A percentile compares a stretch with the other conserved stretches of the same genome.
These are phyloP conservation scores for Leptinotarsa undecemlineata DNA, from an alignment of 1,140 invertebrate genomes.

Conservation along the genomic window DNA sequence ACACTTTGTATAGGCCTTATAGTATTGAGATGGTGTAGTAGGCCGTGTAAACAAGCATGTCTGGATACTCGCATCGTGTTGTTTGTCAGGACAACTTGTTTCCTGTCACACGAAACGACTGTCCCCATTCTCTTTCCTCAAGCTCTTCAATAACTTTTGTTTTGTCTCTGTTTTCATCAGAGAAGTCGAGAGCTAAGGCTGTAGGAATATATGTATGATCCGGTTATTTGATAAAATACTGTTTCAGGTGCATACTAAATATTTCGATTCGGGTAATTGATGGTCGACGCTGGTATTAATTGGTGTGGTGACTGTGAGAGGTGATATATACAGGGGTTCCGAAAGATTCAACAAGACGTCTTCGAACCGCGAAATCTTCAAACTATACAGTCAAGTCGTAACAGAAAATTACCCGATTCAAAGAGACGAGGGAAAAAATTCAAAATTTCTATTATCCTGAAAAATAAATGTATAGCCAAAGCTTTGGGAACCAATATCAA, in stretches of 20 bases:
- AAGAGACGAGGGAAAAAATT: no score
- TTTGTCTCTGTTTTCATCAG: slow-evolving; percentile 16
- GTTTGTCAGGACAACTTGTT: slow-evolving; percentile 47
- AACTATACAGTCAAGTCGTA: no score
- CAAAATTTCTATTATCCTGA: no score
- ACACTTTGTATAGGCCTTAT: neutral
- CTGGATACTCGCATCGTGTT: slow-evolving; percentile 43
- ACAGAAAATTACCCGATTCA: no score
- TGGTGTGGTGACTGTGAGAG: neutral
- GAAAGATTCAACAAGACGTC: no score
- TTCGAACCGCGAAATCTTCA: no score
- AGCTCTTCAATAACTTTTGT: slow-evolving; percentile 24
- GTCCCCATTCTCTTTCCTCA: slow-evolving; percentile 30
- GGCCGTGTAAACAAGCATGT: slow-evolving; percentile 39
- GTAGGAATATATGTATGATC: slow-evolving; percentile 1
- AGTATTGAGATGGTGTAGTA: slow-evolving; percentile 32
- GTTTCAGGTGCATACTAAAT: neutral
- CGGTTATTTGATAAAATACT: slow-evolving; percentile 1
- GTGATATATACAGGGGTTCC: neutral
- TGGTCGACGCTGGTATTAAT: neutral
- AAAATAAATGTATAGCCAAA: no score
- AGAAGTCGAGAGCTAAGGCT: neutral
- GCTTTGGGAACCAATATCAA: no score
- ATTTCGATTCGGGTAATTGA: neutral
- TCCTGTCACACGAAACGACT: slow-evolving; percentile 42